These are phyloP conservation scores for Dolichallabes microphthalmus DNA, from an alignment of 2,113 vertebrate species.

Conservation along the genomic window DNA sequence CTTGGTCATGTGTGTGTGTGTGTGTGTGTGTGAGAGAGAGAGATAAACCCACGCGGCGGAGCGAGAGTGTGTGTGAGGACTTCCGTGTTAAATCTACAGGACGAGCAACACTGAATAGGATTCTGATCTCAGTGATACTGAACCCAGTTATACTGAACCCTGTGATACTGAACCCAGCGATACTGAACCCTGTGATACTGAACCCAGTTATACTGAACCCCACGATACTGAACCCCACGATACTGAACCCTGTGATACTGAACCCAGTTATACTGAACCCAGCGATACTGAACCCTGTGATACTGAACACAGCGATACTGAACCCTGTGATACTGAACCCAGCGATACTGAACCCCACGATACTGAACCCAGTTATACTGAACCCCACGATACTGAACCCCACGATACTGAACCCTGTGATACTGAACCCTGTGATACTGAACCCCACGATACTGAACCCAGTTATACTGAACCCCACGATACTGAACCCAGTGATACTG, in stretches of 20 bases:
- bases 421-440: background rate
- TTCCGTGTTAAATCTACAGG: constrained; percentile 5
- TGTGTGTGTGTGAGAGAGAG: background rate
- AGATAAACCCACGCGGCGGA: background rate
- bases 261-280: background rate
- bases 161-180: background rate
- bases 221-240: background rate
- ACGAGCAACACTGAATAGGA: background rate
- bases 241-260: background rate
- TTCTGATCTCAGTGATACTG: background rate
- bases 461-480: background rate
- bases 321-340: background rate
- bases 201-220: background rate
- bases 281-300: background rate
- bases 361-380: background rate
- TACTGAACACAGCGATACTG: background rate
- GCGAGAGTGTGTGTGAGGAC: background rate
- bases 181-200: background rate
- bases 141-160: background rate
- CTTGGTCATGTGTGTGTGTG: background rate
- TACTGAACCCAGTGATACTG: background rate
- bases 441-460: background rate
- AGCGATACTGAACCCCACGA: background rate
- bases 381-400: background rate
- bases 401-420: too few species aligned